These are phyloP conservation scores for Drosophila nigrodunni DNA, from an alignment of 1,140 invertebrate genomes.

Conservation along the genomic window DNA sequence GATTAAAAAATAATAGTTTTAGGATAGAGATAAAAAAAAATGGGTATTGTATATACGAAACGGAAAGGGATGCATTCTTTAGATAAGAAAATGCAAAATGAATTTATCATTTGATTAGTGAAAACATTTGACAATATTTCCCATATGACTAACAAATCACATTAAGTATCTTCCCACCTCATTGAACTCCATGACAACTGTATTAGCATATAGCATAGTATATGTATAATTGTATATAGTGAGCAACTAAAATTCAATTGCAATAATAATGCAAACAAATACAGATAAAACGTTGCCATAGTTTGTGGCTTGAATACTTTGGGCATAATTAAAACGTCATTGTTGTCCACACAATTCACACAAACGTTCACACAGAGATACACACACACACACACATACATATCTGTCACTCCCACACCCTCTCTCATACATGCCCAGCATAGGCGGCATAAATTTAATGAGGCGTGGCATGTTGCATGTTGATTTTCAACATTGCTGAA, in stretches of 20 bases:
- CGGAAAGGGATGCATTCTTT: too few relatives aligned
- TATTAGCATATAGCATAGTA: neutral
- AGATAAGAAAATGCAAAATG: too few relatives aligned
- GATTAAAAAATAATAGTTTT: neutral
- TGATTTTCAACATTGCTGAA: constrained; percentile 29
- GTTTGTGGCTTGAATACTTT: constrained; percentile 24
- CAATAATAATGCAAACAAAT: constrained; percentile 50
- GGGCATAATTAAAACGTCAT: constrained; percentile 57
- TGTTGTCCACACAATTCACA: constrained; percentile 31
- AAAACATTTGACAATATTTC: constrained; percentile 2
- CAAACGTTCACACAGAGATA: neutral
- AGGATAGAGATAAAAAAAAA: too few relatives aligned
- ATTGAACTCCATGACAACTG: constrained; percentile 21
- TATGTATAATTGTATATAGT: constrained; percentile 3
- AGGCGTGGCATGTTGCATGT: constrained; percentile 29
- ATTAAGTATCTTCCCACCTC: constrained; percentile 12
- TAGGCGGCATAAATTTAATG: constrained; percentile 33
- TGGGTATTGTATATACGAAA: too few relatives aligned
- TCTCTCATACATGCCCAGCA: neutral
- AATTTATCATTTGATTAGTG: too few relatives aligned
- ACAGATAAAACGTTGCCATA: constrained; percentile 34
- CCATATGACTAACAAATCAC: constrained; percentile 13
- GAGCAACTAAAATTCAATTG: constrained; percentile 39
- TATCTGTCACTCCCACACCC: neutral
- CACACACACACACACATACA: constrained; percentile 8